Evolutionary conservation across 1,140 invertebrate species (phyloP).

Genomic region (Bombus pascuorum): DNA sequence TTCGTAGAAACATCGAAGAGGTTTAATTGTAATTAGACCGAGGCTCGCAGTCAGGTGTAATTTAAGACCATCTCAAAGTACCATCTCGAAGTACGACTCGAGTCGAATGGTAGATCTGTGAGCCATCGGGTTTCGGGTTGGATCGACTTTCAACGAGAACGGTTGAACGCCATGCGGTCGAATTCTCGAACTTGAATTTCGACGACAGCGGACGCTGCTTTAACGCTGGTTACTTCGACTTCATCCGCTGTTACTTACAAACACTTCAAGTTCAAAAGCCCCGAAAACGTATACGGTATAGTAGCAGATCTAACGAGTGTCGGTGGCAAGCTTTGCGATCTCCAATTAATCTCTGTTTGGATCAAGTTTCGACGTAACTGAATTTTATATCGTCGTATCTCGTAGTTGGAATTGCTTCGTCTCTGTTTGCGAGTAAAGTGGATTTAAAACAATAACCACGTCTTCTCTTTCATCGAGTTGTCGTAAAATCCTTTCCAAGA

Average conservation of each 20-base stretch:
- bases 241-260: neutral
- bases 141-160: slow-evolving; percentile 20
- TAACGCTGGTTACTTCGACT: neutral
- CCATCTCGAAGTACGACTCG: neutral
- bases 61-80: slow-evolving; percentile 25
- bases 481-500: neutral
- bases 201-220: neutral
- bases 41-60: slow-evolving; percentile 5
- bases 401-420: neutral
- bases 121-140: neutral
- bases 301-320: neutral
- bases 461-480: neutral
- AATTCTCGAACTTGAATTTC: neutral
- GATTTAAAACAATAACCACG: neutral
- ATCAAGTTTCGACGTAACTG: neutral
- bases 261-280: slow-evolving; percentile 7
- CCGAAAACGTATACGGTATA: neutral
- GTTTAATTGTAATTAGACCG: slow-evolving; percentile 42
- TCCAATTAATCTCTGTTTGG: neutral
- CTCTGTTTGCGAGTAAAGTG: neutral
- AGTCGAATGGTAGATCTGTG: neutral
- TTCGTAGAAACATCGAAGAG: neutral
- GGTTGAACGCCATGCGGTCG: neutral
- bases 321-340: neutral
- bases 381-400: slow-evolving; percentile 2